Evolutionary conservation across 2,888 invertebrate species (phyloP).

Genomic region (Syritta pipiens): DNA sequence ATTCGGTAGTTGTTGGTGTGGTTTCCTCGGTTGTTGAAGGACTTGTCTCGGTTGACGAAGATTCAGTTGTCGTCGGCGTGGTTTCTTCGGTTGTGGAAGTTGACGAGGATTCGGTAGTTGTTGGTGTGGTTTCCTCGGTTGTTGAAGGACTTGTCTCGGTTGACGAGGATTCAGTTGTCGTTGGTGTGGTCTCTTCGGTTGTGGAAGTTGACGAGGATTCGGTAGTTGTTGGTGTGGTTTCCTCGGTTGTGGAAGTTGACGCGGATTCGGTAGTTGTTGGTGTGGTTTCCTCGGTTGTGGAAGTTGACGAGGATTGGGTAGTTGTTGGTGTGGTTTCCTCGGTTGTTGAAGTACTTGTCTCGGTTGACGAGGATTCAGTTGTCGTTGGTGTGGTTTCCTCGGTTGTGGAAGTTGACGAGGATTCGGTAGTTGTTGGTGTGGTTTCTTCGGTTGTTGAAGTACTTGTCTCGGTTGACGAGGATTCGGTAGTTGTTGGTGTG

Average conservation of each 20-base stretch:
- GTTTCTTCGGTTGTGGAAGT: not conserved
- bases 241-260: not conserved
- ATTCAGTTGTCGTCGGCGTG: not conserved
- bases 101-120: not conserved
- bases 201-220: not conserved
- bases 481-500: not conserved
- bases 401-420: not conserved
- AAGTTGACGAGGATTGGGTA: not conserved
- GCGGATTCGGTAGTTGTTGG: not conserved
- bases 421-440: not conserved
- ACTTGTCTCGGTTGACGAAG: too few species aligned
- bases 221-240: not conserved
- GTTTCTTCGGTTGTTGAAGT: not conserved
- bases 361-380: not conserved
- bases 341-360: not conserved
- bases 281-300: not conserved
- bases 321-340: not conserved
- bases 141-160: not conserved
- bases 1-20: not conserved
- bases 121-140: not conserved
- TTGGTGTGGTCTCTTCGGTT: not conserved
- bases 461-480: not conserved
- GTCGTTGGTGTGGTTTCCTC: not conserved
- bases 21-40: not conserved
- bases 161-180: not conserved